Base-by-base conservation (phyloP, 1,140 invertebrate species). In the Cydia strobilella region DNA sequence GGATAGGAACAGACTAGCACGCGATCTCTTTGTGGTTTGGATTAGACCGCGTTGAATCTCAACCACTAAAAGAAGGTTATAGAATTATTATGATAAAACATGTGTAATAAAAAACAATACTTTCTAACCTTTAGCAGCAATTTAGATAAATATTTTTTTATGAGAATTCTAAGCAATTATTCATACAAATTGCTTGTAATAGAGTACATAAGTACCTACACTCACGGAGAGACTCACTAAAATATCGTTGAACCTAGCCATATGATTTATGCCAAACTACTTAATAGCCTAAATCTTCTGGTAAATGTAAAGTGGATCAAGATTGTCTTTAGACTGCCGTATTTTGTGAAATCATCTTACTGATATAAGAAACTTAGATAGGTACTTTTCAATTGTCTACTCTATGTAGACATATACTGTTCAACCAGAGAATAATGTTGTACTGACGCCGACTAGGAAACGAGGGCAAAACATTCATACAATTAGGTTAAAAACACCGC, bases 1-100 rank as follows among this genome's bases (percentile, higher is more conserved):
- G 35, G 27, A 39, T 72, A 15, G 23, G 31, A 72, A 48, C 35
- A 23, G 54, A 35, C 66, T n/a, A n/a, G 54, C 54, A 59, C 54
- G 54, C 54, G 54, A 59, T 10, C 54, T 59, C 54, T 59, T 51
- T 12, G 54, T 23, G 54, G 54, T 23, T 59, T 10, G 0, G 54
- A 12, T 59, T 23, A 59, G 20, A 23, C 6, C 7, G 20, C 48
- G 4, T 18, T n/a, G 15, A 51, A 51, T 51, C 6, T 51, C n/a
- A 18, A 51, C n/a, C 48, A 7, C 9, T 51, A 51, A 6, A 48
- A 51, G 3, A 51, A n/a, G n/a, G n/a, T 51, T 7, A 15, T 48
- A 48, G 3, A 48, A 48, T 42, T 42, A 42, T 42, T 42, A n/a
- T 48, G 45, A 15, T 48, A n/a, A 48, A 9, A 48, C 15, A 48